A percentile compares a stretch with the other conserved stretches of the same genome.
Evolutionary conservation across 2,888 invertebrate genomes (phyloP).

Genomic region (Drosophila peninsularis): DNA sequence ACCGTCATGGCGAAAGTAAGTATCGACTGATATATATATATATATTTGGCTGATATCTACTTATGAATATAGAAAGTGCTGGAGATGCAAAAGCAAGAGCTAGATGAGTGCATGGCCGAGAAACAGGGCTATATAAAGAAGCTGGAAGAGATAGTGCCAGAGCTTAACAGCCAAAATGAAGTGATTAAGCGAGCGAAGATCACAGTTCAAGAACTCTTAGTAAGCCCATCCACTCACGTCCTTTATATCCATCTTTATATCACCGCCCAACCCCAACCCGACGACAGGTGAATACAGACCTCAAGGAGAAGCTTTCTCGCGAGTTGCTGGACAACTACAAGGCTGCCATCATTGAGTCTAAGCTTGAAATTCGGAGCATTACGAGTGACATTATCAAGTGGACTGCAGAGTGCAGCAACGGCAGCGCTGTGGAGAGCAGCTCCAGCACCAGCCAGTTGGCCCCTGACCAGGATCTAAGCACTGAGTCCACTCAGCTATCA

Average conservation of each 20-base stretch:
- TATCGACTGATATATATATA: not conserved
- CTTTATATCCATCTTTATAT: not conserved
- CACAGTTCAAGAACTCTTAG: not conserved
- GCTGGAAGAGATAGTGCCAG: not conserved
- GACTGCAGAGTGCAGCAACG: not conserved
- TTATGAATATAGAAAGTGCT: not conserved
- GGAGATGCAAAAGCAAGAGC: not conserved
- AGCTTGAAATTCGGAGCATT: not conserved
- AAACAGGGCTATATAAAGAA: not conserved
- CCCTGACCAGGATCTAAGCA: not conserved
- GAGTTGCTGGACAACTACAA: conserved; percentile 1
- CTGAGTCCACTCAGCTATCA: not conserved
- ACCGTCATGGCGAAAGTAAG: not conserved
- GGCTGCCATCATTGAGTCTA: not conserved
- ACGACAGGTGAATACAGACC: not conserved
- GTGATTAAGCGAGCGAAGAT: not conserved
- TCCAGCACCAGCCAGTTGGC: not conserved
- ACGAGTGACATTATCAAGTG: not conserved
- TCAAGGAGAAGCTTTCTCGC: not conserved
- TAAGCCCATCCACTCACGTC: not conserved
- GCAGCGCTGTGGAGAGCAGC: not conserved
- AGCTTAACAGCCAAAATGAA: not conserved
- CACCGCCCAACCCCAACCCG: too few relatives aligned
- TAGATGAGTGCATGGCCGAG: not conserved
- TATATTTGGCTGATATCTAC: too few relatives aligned